phyloP scores from a whole-genome alignment of 1,140 invertebrate species.

The Planococcus citri region DNA sequence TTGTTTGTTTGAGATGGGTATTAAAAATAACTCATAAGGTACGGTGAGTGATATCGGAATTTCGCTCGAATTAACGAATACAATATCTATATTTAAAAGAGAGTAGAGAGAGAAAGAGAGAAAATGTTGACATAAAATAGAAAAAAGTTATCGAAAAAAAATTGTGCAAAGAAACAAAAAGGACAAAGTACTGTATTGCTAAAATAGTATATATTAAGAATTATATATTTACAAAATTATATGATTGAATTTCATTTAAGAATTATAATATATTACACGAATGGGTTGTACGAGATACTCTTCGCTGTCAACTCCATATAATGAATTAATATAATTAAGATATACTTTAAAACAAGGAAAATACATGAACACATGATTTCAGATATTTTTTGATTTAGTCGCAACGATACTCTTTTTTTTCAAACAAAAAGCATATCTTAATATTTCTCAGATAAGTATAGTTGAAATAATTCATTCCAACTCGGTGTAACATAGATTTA shows the following conservation, averaged over 20 bases:
- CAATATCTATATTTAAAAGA: too few species aligned
- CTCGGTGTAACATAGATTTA: too few species aligned
- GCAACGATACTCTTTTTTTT: too few species aligned
- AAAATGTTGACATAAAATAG: background rate
- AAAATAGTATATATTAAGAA: slow-evolving; percentile 8
- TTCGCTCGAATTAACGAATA: too few species aligned
- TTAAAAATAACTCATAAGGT: background rate
- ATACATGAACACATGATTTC: slow-evolving; percentile 7
- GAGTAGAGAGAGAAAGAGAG: background rate
- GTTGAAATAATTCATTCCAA: too few species aligned
- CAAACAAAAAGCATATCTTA: too few species aligned
- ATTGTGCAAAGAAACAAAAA: slow-evolving; percentile 10
- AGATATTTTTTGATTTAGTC: background rate
- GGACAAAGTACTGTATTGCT: slow-evolving; percentile 1
- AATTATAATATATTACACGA: background rate
- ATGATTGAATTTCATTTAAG: slow-evolving; percentile 6
- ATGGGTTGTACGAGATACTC: background rate
- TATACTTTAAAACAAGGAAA: background rate
- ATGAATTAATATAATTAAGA: background rate
- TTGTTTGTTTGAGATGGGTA: background rate
- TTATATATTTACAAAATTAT: slow-evolving; percentile 13
- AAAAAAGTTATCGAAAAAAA: slow-evolving; percentile 16
- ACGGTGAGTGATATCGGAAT: too few species aligned
- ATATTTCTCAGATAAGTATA: too few species aligned
- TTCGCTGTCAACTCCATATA: background rate